Evolutionary conservation across 2,797 vertebrate genomes (phyloP).

Genomic region (Cercopithecus neglectus): DNA sequence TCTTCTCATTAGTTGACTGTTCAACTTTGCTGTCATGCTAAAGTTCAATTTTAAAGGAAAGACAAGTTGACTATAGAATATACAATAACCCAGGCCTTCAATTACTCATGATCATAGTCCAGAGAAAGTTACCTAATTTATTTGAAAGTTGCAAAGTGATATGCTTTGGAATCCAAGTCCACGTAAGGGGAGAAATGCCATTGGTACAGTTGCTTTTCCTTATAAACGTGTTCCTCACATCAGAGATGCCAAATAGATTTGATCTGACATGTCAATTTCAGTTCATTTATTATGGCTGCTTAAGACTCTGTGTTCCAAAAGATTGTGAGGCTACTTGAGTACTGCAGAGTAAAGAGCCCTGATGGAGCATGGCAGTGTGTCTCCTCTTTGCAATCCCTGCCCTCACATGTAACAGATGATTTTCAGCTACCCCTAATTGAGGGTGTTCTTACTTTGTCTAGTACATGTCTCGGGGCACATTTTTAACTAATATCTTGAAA

Average conservation of each 20-base stretch:
- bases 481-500: slow-evolving; percentile 47
- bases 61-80: not conserved
- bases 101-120: not conserved
- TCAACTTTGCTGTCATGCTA: not conserved
- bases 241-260: not conserved
- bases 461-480: not conserved
- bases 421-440: not conserved
- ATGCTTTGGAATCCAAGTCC: slow-evolving; percentile 25
- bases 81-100: not conserved
- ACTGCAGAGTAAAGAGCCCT: not conserved
- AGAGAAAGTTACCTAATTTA: not conserved
- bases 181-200: not conserved
- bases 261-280: not conserved
- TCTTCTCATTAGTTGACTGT: not conserved
- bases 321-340: not conserved
- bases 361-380: not conserved
- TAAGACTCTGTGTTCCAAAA: not conserved
- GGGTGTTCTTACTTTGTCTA: not conserved
- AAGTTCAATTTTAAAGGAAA: slow-evolving; percentile 22
- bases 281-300: not conserved
- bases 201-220: not conserved
- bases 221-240: not conserved
- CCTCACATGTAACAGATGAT: not conserved
- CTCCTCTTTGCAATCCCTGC: not conserved
- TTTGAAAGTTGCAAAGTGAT: not conserved